These are phyloP conservation scores for Thalassarche chlororhynchos DNA, from an alignment of 2,113 vertebrate species.

Conservation along the genomic window DNA sequence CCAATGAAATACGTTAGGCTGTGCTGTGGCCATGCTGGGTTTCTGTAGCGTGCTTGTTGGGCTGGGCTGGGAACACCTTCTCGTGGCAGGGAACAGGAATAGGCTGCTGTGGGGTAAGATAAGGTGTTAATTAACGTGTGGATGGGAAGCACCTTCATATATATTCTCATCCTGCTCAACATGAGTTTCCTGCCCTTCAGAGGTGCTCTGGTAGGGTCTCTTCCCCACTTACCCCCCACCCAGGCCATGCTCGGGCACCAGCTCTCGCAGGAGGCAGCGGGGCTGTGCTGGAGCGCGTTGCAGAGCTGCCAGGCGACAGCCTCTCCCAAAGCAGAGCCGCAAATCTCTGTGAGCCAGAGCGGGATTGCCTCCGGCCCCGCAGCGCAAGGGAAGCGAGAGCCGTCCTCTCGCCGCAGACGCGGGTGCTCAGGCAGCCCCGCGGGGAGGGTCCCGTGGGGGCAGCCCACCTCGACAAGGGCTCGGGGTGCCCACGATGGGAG, in stretches of 20 bases:
- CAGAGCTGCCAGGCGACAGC: neutral
- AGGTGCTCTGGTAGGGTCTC: neutral
- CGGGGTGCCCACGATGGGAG: neutral
- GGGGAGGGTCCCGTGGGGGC: neutral
- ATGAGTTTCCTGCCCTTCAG: neutral
- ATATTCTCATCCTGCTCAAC: neutral
- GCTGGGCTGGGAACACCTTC: neutral
- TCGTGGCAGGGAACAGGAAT: rapidly evolving
- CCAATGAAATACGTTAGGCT: rapidly evolving
- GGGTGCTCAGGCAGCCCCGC: neutral
- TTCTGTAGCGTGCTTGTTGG: neutral
- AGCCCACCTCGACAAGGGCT: neutral
- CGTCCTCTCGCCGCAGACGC: rapidly evolving
- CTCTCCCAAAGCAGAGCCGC: neutral
- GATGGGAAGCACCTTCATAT: neutral
- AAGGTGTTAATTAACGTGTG: neutral
- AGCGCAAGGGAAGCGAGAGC: rapidly evolving
- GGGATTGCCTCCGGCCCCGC: rapidly evolving
- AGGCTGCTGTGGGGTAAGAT: neutral
- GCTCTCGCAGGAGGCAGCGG: neutral
- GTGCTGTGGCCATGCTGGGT: rapidly evolving
- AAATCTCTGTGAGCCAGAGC: neutral
- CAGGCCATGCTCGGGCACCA: rapidly evolving
- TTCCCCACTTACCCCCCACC: neutral
- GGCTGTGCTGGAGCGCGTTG: neutral